phyloP scores from a whole-genome alignment of 2,888 invertebrate species.

The Rotaria magnacalcarata region DNA sequence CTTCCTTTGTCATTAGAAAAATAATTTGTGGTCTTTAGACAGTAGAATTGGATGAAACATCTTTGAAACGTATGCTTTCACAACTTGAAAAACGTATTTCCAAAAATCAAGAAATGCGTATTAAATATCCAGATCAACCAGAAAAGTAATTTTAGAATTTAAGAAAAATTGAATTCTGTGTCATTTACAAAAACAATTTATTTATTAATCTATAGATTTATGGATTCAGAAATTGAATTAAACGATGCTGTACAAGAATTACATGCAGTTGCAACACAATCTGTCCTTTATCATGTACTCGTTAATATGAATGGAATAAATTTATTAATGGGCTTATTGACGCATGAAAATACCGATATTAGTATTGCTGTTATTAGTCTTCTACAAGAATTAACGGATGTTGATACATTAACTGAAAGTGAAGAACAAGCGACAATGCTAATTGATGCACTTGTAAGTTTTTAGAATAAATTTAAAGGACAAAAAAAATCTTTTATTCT shows the following conservation, averaged over 20 bases:
- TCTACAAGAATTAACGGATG: slow-evolving; percentile 84
- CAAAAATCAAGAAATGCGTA: slow-evolving; percentile 92
- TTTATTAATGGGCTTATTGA: slow-evolving; percentile 81
- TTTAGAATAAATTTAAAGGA: neutral
- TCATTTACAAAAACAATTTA: neutral
- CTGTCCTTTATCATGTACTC: slow-evolving; percentile 83
- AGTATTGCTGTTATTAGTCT: slow-evolving; percentile 73
- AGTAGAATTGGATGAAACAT: slow-evolving; percentile 38
- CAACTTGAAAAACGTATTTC: slow-evolving; percentile 76
- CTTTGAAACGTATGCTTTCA: slow-evolving; percentile 33
- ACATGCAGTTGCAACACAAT: slow-evolving; percentile 67
- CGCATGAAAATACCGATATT: slow-evolving; percentile 86
- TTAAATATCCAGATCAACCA: slow-evolving; percentile 91
- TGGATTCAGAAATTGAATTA: slow-evolving; percentile 89
- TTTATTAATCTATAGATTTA: slow-evolving; percentile 64
- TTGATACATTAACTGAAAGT: slow-evolving; percentile 75
- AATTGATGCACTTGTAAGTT: slow-evolving; percentile 70
- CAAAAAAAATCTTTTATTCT: neutral
- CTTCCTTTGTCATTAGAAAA: too few relatives aligned
- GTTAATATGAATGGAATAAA: slow-evolving; percentile 83
- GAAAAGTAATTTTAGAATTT: slow-evolving; percentile 67
- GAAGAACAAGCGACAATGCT: slow-evolving; percentile 72
- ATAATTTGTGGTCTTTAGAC: neutral
- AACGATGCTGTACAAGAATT: slow-evolving; percentile 82
- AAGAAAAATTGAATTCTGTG: too few relatives aligned